Conservation (phyloP, 2,888 invertebrate species). For the Xanthorhoe designata region DNA sequence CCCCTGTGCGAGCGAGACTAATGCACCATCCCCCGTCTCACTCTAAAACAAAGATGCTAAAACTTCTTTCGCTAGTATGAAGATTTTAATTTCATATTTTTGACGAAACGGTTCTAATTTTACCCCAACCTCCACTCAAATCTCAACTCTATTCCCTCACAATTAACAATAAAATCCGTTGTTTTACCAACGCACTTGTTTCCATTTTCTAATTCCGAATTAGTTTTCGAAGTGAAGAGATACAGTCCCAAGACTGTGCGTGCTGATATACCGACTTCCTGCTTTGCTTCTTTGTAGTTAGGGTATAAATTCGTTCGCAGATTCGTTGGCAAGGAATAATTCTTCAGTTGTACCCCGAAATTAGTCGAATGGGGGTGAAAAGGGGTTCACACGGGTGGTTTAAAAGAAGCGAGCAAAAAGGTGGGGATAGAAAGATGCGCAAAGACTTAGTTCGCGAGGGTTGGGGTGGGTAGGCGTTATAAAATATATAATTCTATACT, state of each 20-base stretch:
- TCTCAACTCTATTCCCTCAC: constrained; percentile 43
- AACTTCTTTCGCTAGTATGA: constrained; percentile 86
- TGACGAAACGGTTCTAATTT: constrained; percentile 85
- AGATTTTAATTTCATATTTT: constrained; percentile 86
- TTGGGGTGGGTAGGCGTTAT: constrained; percentile 75
- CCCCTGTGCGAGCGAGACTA: constrained; percentile 77
- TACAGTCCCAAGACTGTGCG: constrained; percentile 83
- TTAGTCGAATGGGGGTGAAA: constrained; percentile 84
- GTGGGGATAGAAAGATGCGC: constrained; percentile 86
- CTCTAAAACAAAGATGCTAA: constrained; percentile 86
- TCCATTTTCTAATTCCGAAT: constrained; percentile 84
- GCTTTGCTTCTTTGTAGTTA: constrained; percentile 55
- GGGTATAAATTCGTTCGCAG: constrained; percentile 59
- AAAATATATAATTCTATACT: constrained; percentile 86
- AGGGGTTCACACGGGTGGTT: constrained; percentile 85
- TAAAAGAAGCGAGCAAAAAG: constrained; percentile 85
- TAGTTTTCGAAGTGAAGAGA: constrained; percentile 86
- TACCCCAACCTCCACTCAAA: constrained; percentile 47
- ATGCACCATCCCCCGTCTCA: constrained; percentile 79
- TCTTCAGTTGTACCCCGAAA: constrained; percentile 86
- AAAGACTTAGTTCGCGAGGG: constrained; percentile 85
- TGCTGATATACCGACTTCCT: constrained; percentile 50
- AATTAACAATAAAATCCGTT: constrained; percentile 48
- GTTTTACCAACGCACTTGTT: constrained; percentile 65
- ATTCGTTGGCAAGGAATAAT: constrained; percentile 79